Evolutionary conservation across 2,113 vertebrate species (phyloP).

Genomic region (Hydrolagus affinis): DNA sequence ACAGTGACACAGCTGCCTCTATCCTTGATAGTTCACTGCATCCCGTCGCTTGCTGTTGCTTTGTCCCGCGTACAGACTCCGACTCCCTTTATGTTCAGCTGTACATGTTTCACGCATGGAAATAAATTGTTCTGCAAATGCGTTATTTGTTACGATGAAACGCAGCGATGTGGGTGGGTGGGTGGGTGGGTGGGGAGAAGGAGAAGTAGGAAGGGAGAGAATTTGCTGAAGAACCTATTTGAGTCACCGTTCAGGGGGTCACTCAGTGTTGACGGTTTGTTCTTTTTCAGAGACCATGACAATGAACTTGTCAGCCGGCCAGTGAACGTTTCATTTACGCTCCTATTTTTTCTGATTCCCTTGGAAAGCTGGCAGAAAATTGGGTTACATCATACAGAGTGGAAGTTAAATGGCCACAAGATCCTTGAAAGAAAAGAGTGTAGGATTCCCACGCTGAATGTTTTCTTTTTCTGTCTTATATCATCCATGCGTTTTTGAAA

Average conservation of each 20-base stretch:
- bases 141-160: not conserved
- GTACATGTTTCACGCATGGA: not conserved
- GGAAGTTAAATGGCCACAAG: not conserved
- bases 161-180: not conserved
- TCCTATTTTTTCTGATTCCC: not conserved
- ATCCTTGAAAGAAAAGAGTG: not conserved
- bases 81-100: not conserved
- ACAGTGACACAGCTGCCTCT: no score
- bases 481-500: not conserved
- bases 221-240: not conserved
- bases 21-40: not conserved
- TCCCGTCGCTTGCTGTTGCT: not conserved
- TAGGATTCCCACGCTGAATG: not conserved
- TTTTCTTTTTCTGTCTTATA: not conserved
- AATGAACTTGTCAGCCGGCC: not conserved
- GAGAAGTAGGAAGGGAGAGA: not conserved
- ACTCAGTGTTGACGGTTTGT: not conserved
- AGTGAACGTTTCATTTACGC: not conserved
- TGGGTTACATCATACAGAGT: not conserved
- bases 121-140: not conserved
- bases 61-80: not conserved
- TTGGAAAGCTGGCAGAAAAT: not conserved
- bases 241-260: not conserved
- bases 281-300: not conserved
- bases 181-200: not conserved